Conservation (phyloP, 2,113 vertebrate species). For the Arizona elegans region DNA sequence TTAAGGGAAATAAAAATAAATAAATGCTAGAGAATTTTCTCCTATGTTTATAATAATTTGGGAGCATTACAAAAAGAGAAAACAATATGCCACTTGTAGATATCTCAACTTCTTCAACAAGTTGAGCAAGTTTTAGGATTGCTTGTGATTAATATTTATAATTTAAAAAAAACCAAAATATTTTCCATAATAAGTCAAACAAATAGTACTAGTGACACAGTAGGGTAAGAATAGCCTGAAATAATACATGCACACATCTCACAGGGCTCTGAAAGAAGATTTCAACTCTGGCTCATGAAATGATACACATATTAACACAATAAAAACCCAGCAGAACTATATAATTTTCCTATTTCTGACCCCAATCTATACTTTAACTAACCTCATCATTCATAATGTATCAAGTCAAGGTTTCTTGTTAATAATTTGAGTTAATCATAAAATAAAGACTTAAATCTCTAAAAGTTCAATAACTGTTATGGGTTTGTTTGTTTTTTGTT, state of each 20-base stretch:
- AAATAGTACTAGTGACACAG: neutral
- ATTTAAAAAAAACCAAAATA: neutral
- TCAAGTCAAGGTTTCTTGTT: conserved; percentile 8
- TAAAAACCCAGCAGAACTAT: conserved; percentile 23
- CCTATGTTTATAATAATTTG: neutral
- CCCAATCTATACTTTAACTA: conserved; percentile 34
- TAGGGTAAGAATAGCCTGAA: neutral
- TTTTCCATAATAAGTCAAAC: neutral
- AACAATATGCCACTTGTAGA: neutral
- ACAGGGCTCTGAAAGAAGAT: neutral
- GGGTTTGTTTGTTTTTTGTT: conserved; percentile 27
- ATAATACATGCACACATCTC: neutral
- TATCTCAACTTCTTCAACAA: neutral
- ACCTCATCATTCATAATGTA: neutral
- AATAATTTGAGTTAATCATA: conserved; percentile 61
- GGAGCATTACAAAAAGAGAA: neutral
- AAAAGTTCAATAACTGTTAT: conserved; percentile 39
- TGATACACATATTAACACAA: neutral
- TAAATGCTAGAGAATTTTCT: neutral
- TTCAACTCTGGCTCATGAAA: neutral
- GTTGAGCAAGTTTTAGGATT: neutral
- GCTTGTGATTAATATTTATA: neutral
- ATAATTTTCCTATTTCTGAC: neutral
- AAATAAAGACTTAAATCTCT: conserved; percentile 48
- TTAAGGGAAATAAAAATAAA: neutral